Evolutionary conservation across 2,113 vertebrate species (phyloP), one percentile per base, ranked within the genome.

Genomic region (Numenius arquata): DNA sequence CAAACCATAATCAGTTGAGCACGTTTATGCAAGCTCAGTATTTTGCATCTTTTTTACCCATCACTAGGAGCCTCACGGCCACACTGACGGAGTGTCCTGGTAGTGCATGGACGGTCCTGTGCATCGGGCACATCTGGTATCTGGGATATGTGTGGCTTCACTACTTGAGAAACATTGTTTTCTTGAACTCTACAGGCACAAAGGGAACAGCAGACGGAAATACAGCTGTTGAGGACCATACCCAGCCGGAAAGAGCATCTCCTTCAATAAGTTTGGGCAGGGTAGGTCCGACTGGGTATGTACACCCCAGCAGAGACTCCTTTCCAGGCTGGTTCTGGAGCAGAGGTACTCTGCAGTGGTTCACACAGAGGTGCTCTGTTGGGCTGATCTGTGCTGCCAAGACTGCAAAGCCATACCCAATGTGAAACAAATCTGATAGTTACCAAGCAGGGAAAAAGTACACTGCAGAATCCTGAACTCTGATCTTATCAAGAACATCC

Each of bases 51-150:
- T 26, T 89, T 91, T 73, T 27, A 88, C 25, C 9, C 63, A 73
- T 14, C 34, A n/a, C 20, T 29, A 22, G 20, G 9, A 84, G 45
- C 13, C 59, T 75, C 56, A 81, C 11, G 67, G 41, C 36, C 34
- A 17, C 0, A 0, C 36, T 67, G 56, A 48, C 30, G 1, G 29
- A 21, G 3, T 55, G 53, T 88, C 22, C 25, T 52, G 7, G 21
- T 27, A 41, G 9, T 7, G 11, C 45, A 45, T 3, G 32, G 67
- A 70, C 22, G 12, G 6, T 47, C 25, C 55, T 6, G 29, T 48
- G 11, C 70, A 36, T 26, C 16, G n/a, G 56, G 22, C 5, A 15
- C 0, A 1, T 23, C 36, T 56, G 25, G 14, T 25, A 3, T 36
- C 23, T 74, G 55, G n/a, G 32, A 12, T 30, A 55, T 2, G 18